phyloP scores from a whole-genome alignment of 2,113 vertebrate genomes.

The Thunnus maccoyii region DNA sequence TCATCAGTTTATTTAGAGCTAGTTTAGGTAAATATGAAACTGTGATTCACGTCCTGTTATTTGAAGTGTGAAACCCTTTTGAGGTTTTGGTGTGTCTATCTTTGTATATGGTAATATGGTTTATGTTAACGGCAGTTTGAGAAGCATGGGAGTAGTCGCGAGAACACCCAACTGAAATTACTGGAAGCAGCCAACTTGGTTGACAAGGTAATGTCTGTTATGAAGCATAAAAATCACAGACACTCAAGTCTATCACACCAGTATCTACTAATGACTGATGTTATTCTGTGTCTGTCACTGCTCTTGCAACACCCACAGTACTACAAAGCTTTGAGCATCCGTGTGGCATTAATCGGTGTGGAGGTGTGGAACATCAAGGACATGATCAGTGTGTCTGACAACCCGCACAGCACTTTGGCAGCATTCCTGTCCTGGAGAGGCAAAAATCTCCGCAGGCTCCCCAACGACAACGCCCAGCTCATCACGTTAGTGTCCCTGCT shows the following conservation, averaged over 20 bases:
- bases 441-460: conserved; percentile 87
- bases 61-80: background rate
- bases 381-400: conserved; percentile 88
- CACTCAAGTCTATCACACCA: background rate
- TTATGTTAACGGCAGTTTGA: conserved; percentile 87
- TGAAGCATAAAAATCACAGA: background rate
- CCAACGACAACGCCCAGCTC: conserved; percentile 97
- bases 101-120: background rate
- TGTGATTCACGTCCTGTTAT: conserved; percentile 24
- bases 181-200: conserved; percentile 94
- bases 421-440: conserved; percentile 94
- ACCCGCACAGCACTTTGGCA: conserved; percentile 93
- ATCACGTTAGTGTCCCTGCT: conserved; percentile 88
- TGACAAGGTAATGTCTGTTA: conserved; percentile 89
- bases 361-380: conserved; percentile 93
- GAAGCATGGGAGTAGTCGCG: conserved; percentile 84
- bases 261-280: background rate
- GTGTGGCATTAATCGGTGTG: conserved; percentile 93
- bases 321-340: conserved; percentile 93
- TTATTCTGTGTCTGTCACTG: background rate
- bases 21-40: background rate
- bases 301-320: conserved; percentile 82
- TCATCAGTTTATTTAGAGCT: background rate
- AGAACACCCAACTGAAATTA: conserved; percentile 89
- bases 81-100: background rate